Base-by-base conservation (phyloP, 1,140 invertebrate species). In the Camponotus floridanus region DNA sequence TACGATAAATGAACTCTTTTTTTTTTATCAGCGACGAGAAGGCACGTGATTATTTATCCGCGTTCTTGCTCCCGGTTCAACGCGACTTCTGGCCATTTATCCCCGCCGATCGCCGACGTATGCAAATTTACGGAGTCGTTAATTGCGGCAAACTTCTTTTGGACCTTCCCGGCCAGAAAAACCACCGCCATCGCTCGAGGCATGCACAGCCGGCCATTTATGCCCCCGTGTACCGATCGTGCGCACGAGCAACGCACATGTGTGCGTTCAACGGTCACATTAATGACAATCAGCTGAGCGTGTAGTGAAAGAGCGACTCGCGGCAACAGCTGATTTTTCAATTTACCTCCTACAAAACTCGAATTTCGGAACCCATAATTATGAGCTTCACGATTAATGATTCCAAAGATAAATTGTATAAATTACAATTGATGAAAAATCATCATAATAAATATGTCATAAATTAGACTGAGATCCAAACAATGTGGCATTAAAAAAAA, bases 91-190 rank as follows among this genome's bases (percentile, higher is more conserved):
- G 88, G 76, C 87, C 91, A 89, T 92, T 93, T 93, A 93, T 93
- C 88, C 92, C 90, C 68, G 86, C 89, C 88, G 91, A 93, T 92
- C 90, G 90, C 87, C 91, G 92, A 94, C 92, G 89, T 93, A 94
- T 93, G 93, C 92, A 93, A 94, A 94, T 94, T 91, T 91, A 90
- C 92, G 81, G 67, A 91, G 92, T 92, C 93, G 92, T 93, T 94
- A 93, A 94, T 93, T 94, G 92, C 91, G 89, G 88, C 88, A 42
- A 92, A 90, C 85, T 91, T 90, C 91, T 92, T 93, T 92, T 45
- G 80, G 91, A 86, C 89, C 86, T 91, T 88, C 88, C 87, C 88
- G 87, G 71, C 61, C 87, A 91, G 73, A 91, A 91, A 93, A 92
- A 92, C 88, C 68, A 86, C 76, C 64, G 91, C 81, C 89, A 85